Conservation (phyloP, 2,113 vertebrate genomes). For the Scomber scombrus region DNA sequence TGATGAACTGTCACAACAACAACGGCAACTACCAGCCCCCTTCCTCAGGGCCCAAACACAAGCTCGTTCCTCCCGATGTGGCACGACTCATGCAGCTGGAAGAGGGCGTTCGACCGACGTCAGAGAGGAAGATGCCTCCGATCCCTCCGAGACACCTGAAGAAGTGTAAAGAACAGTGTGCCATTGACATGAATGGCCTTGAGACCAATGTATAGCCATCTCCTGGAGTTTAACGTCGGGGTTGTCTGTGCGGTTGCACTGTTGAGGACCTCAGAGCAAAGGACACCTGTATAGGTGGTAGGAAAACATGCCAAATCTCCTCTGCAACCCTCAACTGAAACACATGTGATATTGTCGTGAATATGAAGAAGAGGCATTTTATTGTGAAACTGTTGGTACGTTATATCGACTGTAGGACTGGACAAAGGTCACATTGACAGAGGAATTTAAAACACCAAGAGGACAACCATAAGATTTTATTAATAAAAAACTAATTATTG, state of each 20-base stretch:
- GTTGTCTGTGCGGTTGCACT: neutral
- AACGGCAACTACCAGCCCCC: conserved; percentile 87
- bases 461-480: conserved; percentile 2
- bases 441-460: conserved; percentile 14
- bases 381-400: neutral
- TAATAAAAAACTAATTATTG: neutral
- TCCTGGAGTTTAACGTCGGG: neutral
- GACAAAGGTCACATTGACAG: neutral
- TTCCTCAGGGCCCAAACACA: conserved; percentile 83
- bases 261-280: conserved; percentile 3
- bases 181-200: conserved; percentile 95
- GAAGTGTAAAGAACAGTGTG: conserved; percentile 89
- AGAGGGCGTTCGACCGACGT: conserved; percentile 82
- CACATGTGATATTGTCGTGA: neutral
- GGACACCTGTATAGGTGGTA: neutral
- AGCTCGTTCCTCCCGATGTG: conserved; percentile 84
- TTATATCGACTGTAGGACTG: neutral
- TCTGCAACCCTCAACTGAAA: neutral
- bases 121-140: conserved; percentile 82
- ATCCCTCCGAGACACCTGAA: conserved; percentile 85
- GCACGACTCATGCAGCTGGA: conserved; percentile 89
- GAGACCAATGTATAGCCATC: conserved; percentile 88
- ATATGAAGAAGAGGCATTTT: neutral
- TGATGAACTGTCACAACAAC: conserved; percentile 92
- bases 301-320: neutral